Evolutionary conservation across 2,797 vertebrate genomes (phyloP), one percentile per base, ranked within the genome.

Genomic region (Cirrhinus molitorella): DNA sequence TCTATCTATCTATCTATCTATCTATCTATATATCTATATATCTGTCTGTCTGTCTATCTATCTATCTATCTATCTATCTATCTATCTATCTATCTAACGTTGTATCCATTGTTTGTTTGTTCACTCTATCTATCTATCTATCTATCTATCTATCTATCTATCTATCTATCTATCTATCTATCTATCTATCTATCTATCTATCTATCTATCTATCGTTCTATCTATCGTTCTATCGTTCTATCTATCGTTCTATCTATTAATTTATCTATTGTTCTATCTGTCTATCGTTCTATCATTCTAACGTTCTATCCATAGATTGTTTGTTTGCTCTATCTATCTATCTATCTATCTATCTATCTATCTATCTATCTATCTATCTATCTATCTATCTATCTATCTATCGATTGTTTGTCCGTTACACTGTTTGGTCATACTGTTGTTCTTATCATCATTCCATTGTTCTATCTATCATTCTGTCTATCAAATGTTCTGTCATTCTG

Each of bases 11-110:
- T 66, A 19, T 43, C 19, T 43, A n/a, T 70, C 67, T 45, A 23
- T 71, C 68, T 25, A 28, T 71, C 68, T 25, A 31, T 72, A 45
- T 45, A 31, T 72, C 70, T 19, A 19, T 28, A 14, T 28, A 49
- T 19, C 40, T 16, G 9, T 70, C 21, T 23, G 6, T 45, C 21
- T 14, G 3, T 70, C 28, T 66, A 34, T 66, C 63, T 66, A 34
- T 63, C 59, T 61, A 61, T 61, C 59, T 63, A 63, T 63, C 59
- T 63, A 23, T 63, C 59, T 28, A 28, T 63, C 23, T 28, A 28
- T 63, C 23, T 63, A 1, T 63, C 13, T 28, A 63, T 63, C 59
- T 28, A 63, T 63, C 59, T 28, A 16, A 28, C 5, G 0, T 2
- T 63, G 25, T 57, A 4, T 34, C 31, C 2, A 2, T 34, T 34